Base-by-base conservation (phyloP, 2,888 invertebrate genomes). In the Morpho helenor region DNA sequence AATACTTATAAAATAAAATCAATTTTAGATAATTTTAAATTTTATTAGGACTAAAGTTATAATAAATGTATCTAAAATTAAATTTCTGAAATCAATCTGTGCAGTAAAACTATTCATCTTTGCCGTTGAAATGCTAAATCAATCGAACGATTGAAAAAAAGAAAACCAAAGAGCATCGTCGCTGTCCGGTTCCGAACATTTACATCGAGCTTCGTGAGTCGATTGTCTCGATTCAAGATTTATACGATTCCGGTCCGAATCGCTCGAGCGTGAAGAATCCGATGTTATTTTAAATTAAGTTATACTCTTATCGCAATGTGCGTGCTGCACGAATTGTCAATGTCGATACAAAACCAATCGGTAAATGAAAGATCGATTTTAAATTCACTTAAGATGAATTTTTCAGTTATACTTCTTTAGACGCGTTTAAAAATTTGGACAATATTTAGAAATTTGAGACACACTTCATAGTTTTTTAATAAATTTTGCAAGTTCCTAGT, bases 151-250 rank as follows among this genome's bases (percentile, higher is more conserved):
- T 46, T 47, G 0, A 22, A 50, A 23, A 42, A 31, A 9, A 51
- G 16, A 16, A 45, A 40, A 53, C 22, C 53, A 62, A 56, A 56
- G 57, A 62, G 58, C 47, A 49, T 57, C 56, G 56, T 52, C 47
- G 57, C 52, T 39, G 63, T 65, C 66, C 68, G 68, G 69, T 71
- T 69, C 74, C 68, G 68, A 61, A 52, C 62, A 73, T 72, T 73
- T 76, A 75, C 74, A 75, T 53, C 53, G 53, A 45, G 53, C 53
- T 41, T 53, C 53, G 53, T 53, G 53, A 53, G 53, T 22, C 53
- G 53, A 53, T 53, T 53, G 53, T 53, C 53, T 53, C 53, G 53
- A 53, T 53, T 31, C 46, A 40, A 53, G 53, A 53, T 53, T 53
- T 53, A 53, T 53, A 40, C 46, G 53, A 53, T 53, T 53, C 53